Base-by-base conservation (phyloP, 2,113 vertebrate species). In the Pedionomus torquatus region DNA sequence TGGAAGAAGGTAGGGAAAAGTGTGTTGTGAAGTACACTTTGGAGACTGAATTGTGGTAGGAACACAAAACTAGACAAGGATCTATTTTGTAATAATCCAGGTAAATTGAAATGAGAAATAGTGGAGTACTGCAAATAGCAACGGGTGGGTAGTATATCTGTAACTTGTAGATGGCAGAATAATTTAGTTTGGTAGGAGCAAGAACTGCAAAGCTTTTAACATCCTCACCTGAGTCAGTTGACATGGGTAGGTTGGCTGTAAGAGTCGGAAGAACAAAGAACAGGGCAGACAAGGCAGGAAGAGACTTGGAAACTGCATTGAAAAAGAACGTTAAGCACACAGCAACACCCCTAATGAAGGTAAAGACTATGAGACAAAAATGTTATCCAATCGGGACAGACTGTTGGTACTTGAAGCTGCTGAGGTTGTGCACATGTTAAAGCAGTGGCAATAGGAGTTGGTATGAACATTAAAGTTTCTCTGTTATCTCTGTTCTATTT, bases 221-320 rank as follows among this genome's bases (percentile, higher is more conserved):
- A 23, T 66, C 64, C 68, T 52, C 60, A 31, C 3, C 25, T 5
- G 21, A 63, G 48, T 35, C 0, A 0, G n/a, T 44, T 90, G 52
- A 69, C n/a, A 10, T 54, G 37, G 3, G 11, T 58, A 2, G 17
- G 37, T 58, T 66, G 19, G 30, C 44, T 46, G 52, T 46, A 71
- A 78, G 31, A 87, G 20, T 30, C 84, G 39, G 30, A 94, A 84
- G n/a, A 92, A 49, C 7, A 9, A 87, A 25, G 13, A 68, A 39
- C 11, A 65, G 20, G 24, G n/a, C 20, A 92, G 21, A 66, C 25
- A 77, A 66, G 8, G n/a, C 23, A 85, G 63, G 54, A 90, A 26
- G 37, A 69, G 17, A 21, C 8, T 60, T 81, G 41, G 28, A 10
- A 60, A 66, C 33, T 75, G 17, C 33, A 43, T 9, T 66, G 60